Conservation (phyloP, 2,113 vertebrate genomes). For the Megaleporinus macrocephalus region DNA sequence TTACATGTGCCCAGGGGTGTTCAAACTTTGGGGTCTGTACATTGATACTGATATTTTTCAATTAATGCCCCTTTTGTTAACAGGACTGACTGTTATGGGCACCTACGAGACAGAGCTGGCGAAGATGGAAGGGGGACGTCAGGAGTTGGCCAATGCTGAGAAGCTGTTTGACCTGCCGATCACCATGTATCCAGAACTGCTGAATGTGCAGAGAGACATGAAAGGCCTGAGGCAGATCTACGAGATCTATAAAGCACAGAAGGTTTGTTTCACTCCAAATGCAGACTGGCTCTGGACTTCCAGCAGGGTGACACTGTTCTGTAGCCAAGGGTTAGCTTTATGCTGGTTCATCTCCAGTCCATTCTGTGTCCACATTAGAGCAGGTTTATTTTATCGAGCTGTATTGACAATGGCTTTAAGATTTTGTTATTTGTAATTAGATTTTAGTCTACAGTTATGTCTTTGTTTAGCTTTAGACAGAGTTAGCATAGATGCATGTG, state of each 20-base stretch:
- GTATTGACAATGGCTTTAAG: too few species aligned
- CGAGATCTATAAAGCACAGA: slow-evolving; percentile 82
- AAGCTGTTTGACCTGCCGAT: slow-evolving; percentile 88
- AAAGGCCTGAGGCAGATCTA: slow-evolving; percentile 82
- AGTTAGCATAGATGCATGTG: too few species aligned
- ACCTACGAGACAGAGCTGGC: slow-evolving; percentile 81
- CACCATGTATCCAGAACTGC: slow-evolving; percentile 81
- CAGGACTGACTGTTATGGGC: slow-evolving; percentile 82
- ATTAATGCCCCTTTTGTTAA: slow-evolving; percentile 7
- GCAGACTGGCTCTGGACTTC: not conserved
- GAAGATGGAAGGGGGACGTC: slow-evolving; percentile 72
- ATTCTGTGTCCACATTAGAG: too few species aligned
- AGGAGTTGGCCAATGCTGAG: slow-evolving; percentile 84
- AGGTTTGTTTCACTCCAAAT: slow-evolving; percentile 67
- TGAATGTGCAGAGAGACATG: slow-evolving; percentile 86
- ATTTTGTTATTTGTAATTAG: too few species aligned
- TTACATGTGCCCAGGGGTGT: too few species aligned
- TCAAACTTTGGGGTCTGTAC: too few species aligned
- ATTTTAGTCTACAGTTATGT: too few species aligned
- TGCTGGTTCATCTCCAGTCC: too few species aligned
- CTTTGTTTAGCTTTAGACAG: too few species aligned
- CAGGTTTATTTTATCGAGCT: too few species aligned
- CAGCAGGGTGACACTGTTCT: too few species aligned
- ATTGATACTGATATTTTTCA: not conserved
- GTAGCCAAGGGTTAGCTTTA: too few species aligned